Percentiles rank a stretch among this genome's conserved stretches.
Conservation (phyloP, 2,888 invertebrate species). For the Nephrotoma appendiculata region DNA sequence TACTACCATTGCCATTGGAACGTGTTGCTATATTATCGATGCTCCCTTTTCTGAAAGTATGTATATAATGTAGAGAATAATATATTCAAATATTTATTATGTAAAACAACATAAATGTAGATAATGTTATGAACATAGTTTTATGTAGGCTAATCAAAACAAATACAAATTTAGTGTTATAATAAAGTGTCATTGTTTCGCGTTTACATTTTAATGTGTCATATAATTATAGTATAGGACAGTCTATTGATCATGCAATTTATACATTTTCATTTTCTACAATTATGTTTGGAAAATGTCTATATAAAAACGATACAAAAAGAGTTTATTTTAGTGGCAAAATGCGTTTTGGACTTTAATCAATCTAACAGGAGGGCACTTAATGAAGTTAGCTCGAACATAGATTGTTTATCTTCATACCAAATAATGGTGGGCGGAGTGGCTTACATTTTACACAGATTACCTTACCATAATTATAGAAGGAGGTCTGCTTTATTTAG, state of each 20-base stretch:
- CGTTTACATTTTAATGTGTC: not conserved
- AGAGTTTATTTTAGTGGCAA: not conserved
- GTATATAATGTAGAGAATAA: not conserved
- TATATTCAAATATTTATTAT: not conserved
- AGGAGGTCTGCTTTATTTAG: too few relatives aligned
- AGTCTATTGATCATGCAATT: not conserved
- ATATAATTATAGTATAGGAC: not conserved
- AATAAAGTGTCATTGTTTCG: not conserved
- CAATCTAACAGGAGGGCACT: too few relatives aligned
- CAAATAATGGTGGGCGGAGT: too few relatives aligned
- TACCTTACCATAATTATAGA: too few relatives aligned
- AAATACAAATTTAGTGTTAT: not conserved
- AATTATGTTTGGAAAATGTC: not conserved
- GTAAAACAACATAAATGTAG: not conserved
- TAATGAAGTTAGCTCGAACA: too few relatives aligned
- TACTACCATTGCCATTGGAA: slow-evolving; percentile 29
- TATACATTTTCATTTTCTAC: not conserved
- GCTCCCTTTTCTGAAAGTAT: slow-evolving; percentile 26
- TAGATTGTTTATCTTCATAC: too few relatives aligned
- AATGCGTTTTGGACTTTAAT: not conserved
- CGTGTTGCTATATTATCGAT: slow-evolving; percentile 30
- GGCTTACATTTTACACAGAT: too few relatives aligned
- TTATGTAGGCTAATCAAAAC: not conserved
- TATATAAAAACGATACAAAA: too few relatives aligned
- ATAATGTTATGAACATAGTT: not conserved